phyloP scores from a whole-genome alignment of 2,888 invertebrate genomes.

The Ichneumoninae sp. region DNA sequence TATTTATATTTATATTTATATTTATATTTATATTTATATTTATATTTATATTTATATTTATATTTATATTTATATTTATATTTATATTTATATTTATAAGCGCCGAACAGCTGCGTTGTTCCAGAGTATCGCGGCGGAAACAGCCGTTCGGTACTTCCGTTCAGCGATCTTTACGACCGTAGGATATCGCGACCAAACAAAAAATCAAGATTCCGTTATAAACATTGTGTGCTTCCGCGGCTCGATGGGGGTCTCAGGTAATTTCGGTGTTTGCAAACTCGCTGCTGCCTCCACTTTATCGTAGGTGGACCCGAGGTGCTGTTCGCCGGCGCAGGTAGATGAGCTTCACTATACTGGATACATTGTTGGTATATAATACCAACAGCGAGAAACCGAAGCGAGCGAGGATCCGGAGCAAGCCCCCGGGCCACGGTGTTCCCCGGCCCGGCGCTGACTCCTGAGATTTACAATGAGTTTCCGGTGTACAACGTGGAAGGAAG shows the following conservation, averaged over 20 bases:
- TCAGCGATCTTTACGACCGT: slow-evolving; percentile 23
- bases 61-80: neutral
- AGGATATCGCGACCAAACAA: slow-evolving; percentile 7
- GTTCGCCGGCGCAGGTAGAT: slow-evolving; percentile 49
- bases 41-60: too few species aligned
- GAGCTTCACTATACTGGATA: neutral
- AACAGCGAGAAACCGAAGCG: slow-evolving; percentile 53
- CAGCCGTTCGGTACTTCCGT: slow-evolving; percentile 25
- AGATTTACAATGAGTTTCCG: slow-evolving; percentile 84
- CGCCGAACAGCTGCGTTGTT: neutral
- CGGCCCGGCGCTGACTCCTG: slow-evolving; percentile 72
- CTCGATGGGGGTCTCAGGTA: slow-evolving; percentile 68
- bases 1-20: too few species aligned
- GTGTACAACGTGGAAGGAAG: slow-evolving; percentile 80
- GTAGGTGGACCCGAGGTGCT: slow-evolving; percentile 61
- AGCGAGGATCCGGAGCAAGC: slow-evolving; percentile 63
- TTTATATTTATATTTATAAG: neutral
- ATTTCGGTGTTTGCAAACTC: slow-evolving; percentile 78
- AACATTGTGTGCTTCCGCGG: slow-evolving; percentile 28
- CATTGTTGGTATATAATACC: slow-evolving; percentile 14
- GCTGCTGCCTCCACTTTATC: slow-evolving; percentile 72
- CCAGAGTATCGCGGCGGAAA: neutral
- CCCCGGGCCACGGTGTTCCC: slow-evolving; percentile 59
- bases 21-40: too few species aligned
- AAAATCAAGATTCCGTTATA: slow-evolving; percentile 29